Evolutionary conservation across 1,140 invertebrate genomes (phyloP).

Genomic region (Leptinotarsa lineolata): DNA sequence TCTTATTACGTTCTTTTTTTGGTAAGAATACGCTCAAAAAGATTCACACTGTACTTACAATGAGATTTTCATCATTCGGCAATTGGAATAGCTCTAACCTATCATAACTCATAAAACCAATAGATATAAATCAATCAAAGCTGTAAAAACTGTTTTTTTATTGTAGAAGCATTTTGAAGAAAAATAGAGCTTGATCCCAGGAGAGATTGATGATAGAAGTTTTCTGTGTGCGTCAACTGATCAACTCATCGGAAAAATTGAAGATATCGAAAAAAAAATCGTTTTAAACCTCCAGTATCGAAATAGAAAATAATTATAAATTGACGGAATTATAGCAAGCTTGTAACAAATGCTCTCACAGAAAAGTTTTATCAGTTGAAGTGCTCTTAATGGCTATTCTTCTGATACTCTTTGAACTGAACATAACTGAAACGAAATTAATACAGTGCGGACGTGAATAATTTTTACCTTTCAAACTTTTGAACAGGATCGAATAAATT

Average conservation of each 20-base stretch:
- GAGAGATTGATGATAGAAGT: neutral
- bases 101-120: neutral
- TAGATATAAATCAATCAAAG: conserved; percentile 8
- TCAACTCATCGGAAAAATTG: too few relatives aligned
- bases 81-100: too few relatives aligned
- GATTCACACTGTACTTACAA: neutral
- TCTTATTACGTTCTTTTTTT: neutral
- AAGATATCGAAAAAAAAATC: too few relatives aligned
- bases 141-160: conserved; percentile 17
- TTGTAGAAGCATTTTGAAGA: conserved; percentile 11
- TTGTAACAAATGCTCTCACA: neutral
- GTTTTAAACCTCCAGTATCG: too few relatives aligned
- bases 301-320: too few relatives aligned
- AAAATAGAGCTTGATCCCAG: neutral
- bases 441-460: too few relatives aligned
- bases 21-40: neutral
- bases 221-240: neutral
- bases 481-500: too few relatives aligned
- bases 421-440: too few relatives aligned
- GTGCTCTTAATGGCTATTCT: neutral
- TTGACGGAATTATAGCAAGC: too few relatives aligned
- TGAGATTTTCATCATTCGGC: neutral
- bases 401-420: neutral
- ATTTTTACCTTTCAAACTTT: too few relatives aligned
- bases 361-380: conserved; percentile 1